Evolutionary conservation across 2,888 invertebrate species (phyloP).

Genomic region (Tiliacea citrago): DNA sequence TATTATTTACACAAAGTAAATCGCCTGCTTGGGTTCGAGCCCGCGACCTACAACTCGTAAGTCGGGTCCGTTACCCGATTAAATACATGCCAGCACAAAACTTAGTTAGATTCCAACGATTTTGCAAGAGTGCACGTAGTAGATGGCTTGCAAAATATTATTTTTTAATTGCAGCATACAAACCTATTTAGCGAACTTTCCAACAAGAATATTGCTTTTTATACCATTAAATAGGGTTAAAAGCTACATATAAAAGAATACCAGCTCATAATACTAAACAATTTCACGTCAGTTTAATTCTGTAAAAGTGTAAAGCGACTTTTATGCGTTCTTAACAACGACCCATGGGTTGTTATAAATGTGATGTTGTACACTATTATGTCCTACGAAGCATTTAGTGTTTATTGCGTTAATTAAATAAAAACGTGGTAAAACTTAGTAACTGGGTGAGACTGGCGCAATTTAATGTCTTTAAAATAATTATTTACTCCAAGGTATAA

Average conservation of each 20-base stretch:
- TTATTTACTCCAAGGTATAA: not conserved
- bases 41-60: too few relatives aligned
- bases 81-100: not conserved
- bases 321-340: conserved; percentile 19
- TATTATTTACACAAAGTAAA: too few relatives aligned
- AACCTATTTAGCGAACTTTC: not conserved
- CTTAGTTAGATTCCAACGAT: not conserved
- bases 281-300: conserved; percentile 30
- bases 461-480: not conserved
- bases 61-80: too few relatives aligned
- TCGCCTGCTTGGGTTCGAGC: too few relatives aligned
- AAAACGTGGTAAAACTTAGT: not conserved
- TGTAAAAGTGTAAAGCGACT: conserved; percentile 19
- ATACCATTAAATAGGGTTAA: not conserved
- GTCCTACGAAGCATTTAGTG: conserved; percentile 2
- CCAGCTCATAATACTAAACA: not conserved
- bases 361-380: conserved; percentile 11
- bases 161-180: not conserved
- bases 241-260: not conserved
- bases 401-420: conserved; percentile 12
- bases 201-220: not conserved
- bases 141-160: not conserved
- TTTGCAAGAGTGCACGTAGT: too few relatives aligned
- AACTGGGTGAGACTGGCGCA: not conserved
- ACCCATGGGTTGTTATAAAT: conserved; percentile 23